phyloP scores from a whole-genome alignment of 2,113 vertebrate genomes.

The Calidris pugnax region DNA sequence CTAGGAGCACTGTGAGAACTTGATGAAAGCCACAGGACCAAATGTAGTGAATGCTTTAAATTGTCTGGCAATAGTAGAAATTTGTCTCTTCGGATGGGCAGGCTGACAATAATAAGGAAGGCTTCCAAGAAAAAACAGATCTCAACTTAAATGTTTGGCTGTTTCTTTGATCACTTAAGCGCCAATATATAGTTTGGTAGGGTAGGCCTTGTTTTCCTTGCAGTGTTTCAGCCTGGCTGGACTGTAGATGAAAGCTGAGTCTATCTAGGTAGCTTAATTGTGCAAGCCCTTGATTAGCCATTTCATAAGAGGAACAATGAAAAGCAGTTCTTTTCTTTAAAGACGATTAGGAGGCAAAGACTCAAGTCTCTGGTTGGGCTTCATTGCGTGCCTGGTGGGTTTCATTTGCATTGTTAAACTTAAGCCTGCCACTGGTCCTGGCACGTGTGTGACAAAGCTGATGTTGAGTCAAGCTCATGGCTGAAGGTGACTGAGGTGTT shows the following conservation, averaged over 20 bases:
- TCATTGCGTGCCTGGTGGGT: neutral
- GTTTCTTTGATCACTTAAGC: neutral
- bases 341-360: neutral
- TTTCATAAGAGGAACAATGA: neutral
- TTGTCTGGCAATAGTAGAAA: neutral
- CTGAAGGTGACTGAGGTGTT: neutral
- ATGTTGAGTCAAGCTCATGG: neutral
- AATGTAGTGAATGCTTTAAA: neutral
- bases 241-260: neutral
- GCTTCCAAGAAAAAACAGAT: neutral
- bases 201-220: neutral
- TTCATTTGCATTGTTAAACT: neutral
- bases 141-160: neutral
- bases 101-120: neutral
- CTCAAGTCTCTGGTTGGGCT: neutral
- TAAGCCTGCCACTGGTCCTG: neutral
- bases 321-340: neutral
- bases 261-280: neutral
- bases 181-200: neutral
- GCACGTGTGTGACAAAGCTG: neutral
- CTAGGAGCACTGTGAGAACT: neutral
- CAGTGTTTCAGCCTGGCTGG: neutral
- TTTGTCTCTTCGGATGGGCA: neutral
- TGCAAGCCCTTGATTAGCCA: neutral
- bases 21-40: neutral